phyloP scores from a whole-genome alignment of 2,797 vertebrate species.

The Coccyzus lansbergi region DNA sequence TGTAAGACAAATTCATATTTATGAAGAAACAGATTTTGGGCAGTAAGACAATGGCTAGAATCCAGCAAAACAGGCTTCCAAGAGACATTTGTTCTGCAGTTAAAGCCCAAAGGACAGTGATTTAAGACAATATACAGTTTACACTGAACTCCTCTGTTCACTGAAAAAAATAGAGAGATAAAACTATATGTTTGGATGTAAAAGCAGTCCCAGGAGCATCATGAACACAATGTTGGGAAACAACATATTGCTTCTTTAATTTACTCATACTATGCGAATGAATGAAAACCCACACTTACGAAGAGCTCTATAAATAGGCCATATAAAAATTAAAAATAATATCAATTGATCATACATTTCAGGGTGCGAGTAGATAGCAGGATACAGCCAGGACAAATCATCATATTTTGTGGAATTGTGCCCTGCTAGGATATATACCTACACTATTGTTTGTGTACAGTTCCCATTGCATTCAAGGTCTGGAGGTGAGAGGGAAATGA shows the following conservation, averaged over 20 bases:
- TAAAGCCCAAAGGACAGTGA: background rate
- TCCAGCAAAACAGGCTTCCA: background rate
- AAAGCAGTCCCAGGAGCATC: background rate
- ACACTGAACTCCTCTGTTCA: background rate
- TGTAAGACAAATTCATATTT: background rate
- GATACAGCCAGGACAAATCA: background rate
- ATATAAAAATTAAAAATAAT: background rate
- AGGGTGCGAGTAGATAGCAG: background rate
- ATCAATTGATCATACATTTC: background rate
- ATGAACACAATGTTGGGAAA: background rate
- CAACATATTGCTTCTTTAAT: background rate
- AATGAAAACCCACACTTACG: background rate
- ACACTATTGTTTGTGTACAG: background rate
- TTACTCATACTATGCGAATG: background rate
- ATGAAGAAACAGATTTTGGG: background rate
- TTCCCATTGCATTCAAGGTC: background rate
- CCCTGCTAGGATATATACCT: background rate
- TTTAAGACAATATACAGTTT: background rate
- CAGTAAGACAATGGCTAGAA: background rate
- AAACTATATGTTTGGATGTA: accelerated
- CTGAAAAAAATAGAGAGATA: background rate
- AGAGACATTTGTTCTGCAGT: background rate
- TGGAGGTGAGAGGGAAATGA: background rate
- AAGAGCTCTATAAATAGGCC: background rate
- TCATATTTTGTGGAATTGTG: background rate